phyloP scores from a whole-genome alignment of 2,888 invertebrate genomes.

The Idaea dimidiata region DNA sequence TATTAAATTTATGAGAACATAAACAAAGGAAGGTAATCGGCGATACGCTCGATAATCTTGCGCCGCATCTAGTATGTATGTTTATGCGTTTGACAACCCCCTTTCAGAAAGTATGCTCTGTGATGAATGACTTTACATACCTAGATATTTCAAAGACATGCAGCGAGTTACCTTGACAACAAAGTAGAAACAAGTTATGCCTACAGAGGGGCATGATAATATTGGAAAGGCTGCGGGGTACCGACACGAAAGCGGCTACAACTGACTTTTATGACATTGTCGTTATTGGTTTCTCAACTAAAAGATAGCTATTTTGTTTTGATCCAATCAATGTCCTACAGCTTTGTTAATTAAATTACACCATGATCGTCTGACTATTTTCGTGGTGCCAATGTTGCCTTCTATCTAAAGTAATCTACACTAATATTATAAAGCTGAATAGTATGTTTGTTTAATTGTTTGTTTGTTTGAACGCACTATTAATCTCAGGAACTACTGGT shows the following conservation, averaged over 20 bases:
- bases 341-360: neutral
- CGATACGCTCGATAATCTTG: constrained; percentile 10
- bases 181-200: constrained; percentile 29
- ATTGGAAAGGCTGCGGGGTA: constrained; percentile 16
- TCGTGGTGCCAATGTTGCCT: no score
- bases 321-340: neutral
- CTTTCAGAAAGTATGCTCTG: neutral
- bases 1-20: constrained; percentile 39
- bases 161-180: constrained; percentile 32
- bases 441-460: no score
- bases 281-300: constrained; percentile 6
- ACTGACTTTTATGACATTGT: constrained; percentile 7
- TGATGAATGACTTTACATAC: constrained; percentile 5
- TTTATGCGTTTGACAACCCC: neutral
- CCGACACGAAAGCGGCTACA: constrained; percentile 13
- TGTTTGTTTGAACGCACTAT: no score
- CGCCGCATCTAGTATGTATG: constrained; percentile 1
- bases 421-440: no score
- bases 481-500: no score
- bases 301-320: constrained; percentile 9
- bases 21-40: constrained; percentile 7
- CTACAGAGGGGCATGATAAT: constrained; percentile 24
- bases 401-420: no score
- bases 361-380: neutral
- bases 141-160: constrained; percentile 7